Percentiles rank a stretch among this genome's conserved stretches.
Conservation (phyloP, 2,113 vertebrate species). For the Brachypodius melanocephalos region DNA sequence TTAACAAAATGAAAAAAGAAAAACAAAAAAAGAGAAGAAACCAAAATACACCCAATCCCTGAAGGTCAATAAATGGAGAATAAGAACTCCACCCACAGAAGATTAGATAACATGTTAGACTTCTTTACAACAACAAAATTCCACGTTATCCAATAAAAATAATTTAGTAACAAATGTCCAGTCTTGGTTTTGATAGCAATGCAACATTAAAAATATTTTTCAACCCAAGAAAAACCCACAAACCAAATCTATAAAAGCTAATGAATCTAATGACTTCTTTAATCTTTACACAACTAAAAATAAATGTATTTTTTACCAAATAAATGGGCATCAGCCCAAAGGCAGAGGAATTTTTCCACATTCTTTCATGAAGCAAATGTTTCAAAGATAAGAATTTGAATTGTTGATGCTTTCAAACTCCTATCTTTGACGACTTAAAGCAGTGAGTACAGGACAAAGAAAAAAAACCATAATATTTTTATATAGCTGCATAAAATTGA, state of each 20-base stretch:
- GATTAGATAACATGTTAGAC: not conserved
- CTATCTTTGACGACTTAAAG: not conserved
- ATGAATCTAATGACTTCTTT: not conserved
- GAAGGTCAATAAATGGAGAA: not conserved
- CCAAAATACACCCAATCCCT: not conserved
- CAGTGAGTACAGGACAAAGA: not conserved
- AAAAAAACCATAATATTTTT: not conserved
- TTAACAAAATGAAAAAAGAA: not conserved
- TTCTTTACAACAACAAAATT: not conserved
- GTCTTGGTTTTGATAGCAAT: not conserved
- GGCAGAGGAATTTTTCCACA: constrained; percentile 7
- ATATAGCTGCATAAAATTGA: constrained; percentile 22
- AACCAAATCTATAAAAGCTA: not conserved
- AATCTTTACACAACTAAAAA: not conserved
- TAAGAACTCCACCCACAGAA: not conserved
- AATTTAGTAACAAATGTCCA: not conserved
- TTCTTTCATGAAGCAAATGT: not conserved
- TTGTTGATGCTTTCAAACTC: not conserved
- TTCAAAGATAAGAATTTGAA: constrained; percentile 37
- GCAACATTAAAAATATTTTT: not conserved
- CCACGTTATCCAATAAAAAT: not conserved
- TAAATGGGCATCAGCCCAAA: not conserved
- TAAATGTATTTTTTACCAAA: not conserved
- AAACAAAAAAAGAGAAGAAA: not conserved
- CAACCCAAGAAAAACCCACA: not conserved